Evolutionary conservation across 2,797 vertebrate species (phyloP), one percentile per base, ranked within the genome.

Genomic region (Triplophysa bombifrons): DNA sequence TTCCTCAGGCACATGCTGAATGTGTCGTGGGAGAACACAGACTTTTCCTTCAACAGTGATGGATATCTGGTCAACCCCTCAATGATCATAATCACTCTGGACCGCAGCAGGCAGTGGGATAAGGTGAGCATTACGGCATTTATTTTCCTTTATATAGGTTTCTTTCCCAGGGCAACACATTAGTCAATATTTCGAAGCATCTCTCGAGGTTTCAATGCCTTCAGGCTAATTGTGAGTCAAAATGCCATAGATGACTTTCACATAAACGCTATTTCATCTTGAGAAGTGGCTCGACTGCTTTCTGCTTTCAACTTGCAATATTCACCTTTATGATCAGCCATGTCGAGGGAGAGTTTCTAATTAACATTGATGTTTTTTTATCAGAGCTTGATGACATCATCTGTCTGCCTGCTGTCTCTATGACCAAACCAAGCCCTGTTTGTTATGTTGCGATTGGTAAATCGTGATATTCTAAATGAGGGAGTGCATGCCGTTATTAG

Each of bases 41-140:
- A 98, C 91, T 96, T 98, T 90, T 96, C 96, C 88, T 99, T 99
- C 93, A 98, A 98, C 88, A 93, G 91, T 48, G 94, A 96, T 0
- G 98, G 98, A 67, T 97, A 96, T 91, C 92, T 99, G 88, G 88
- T 96, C 84, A 96, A 96, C 72, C 98, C 98, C 19, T 91, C 96
- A 84, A 96, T 99, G 97, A 94, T 96, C 41, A 93, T 99, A 73
- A 98, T 99, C 87, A 95, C 96, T 0, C 90, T 99, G 90, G 98
- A 97, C 88, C 91, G 96, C 56, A 96, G 98, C 86, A 92, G 95
- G 16, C 94, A 95, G 84, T 99, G 98, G 98, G 97, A 99, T 90
- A 98, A 97, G 97, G 98, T 98, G 87, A 83, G 87, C 1, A 55
- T 55, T 20, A 20, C 19, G 1, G 2, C 19, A 10, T 20, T 10